A percentile compares a stretch with the other conserved stretches of the same genome.
These are phyloP conservation scores for Ictalurus punctatus DNA, from an alignment of 2,113 vertebrate genomes.

Conservation along the genomic window DNA sequence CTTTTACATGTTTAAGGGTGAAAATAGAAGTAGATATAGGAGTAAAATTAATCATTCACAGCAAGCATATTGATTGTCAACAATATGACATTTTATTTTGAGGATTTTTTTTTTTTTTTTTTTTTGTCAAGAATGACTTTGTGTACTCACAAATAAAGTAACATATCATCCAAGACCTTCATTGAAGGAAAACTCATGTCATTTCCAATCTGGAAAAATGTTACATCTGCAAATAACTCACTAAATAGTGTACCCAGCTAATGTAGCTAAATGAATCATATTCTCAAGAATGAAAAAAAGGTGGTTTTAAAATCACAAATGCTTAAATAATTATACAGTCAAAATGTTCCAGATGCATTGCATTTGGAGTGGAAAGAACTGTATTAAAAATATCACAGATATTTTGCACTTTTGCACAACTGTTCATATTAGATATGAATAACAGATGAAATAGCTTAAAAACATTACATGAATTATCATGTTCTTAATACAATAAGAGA, in stretches of 20 bases:
- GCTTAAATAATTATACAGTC: neutral
- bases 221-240: neutral
- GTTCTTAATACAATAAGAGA: neutral
- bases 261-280: neutral
- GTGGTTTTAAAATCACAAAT: neutral
- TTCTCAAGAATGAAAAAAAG: neutral
- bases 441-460: neutral
- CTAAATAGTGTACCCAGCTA: neutral
- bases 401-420: neutral
- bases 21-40: neutral
- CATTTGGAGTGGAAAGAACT: neutral
- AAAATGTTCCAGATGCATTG: neutral
- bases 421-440: slow-evolving; percentile 1
- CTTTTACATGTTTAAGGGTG: neutral
- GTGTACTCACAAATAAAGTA: neutral
- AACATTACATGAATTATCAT: neutral
- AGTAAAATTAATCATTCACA: neutral
- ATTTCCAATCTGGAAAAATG: slow-evolving; percentile 6
- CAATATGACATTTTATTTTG: slow-evolving; percentile 10
- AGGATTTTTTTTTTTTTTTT: neutral
- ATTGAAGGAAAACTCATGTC: neutral
- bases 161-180: slow-evolving; percentile 5
- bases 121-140: neutral
- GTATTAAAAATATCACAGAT: neutral
- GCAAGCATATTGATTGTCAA: slow-evolving; percentile 4